Percentiles rank a stretch among this genome's conserved stretches.
phyloP scores from a whole-genome alignment of 2,113 vertebrate species.

The Amphilophus citrinellus region DNA sequence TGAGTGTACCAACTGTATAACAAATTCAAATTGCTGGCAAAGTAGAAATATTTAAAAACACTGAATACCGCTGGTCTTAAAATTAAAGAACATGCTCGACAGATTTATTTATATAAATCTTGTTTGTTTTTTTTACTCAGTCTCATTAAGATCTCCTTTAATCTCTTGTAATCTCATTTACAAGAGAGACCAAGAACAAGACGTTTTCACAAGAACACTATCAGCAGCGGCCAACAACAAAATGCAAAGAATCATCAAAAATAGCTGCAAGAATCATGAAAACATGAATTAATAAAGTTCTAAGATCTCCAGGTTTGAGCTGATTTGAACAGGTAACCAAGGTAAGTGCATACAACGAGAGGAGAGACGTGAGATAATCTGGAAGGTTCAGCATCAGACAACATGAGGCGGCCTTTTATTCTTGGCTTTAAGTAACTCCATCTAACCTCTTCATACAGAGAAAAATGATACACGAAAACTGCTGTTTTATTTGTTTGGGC shows the following conservation, averaged over 20 bases:
- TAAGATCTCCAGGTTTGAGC: not conserved
- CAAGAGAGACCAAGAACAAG: slow-evolving; percentile 3
- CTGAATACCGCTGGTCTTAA: slow-evolving; percentile 6
- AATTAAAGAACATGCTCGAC: slow-evolving; percentile 15
- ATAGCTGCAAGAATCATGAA: not conserved
- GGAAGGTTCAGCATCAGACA: not conserved
- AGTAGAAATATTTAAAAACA: not conserved
- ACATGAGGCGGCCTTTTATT: not conserved
- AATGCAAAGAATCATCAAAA: not conserved
- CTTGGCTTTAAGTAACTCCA: not conserved
- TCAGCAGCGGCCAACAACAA: not conserved
- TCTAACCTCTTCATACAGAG: not conserved
- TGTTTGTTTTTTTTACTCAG: not conserved
- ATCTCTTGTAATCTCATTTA: not conserved
- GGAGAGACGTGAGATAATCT: not conserved
- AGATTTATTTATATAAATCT: not conserved
- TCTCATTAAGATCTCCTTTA: not conserved
- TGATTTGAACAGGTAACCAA: slow-evolving; percentile 2
- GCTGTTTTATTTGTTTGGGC: not conserved
- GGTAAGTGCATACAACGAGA: not conserved
- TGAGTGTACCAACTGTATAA: not conserved
- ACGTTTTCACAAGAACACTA: not conserved
- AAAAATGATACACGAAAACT: not conserved
- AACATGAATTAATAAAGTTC: not conserved
- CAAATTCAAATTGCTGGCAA: not conserved